phyloP scores from a whole-genome alignment of 2,888 invertebrate species.

The Mimachlamys varia region DNA sequence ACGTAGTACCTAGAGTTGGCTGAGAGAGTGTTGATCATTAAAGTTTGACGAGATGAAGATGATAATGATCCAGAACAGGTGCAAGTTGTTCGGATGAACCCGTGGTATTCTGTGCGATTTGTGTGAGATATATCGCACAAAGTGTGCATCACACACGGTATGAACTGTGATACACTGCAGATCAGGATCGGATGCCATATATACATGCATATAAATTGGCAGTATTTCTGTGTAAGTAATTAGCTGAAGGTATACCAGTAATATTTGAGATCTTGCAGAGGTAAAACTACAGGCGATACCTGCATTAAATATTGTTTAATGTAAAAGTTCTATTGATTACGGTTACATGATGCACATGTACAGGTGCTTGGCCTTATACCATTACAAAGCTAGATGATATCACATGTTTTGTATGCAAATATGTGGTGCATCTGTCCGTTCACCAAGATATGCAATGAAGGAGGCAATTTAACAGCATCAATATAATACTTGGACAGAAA shows the following conservation, averaged over 20 bases:
- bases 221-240: neutral
- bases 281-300: neutral
- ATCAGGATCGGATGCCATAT: neutral
- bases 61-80: neutral
- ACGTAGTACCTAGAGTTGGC: neutral
- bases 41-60: neutral
- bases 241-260: neutral
- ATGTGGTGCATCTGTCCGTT: neutral
- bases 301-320: neutral
- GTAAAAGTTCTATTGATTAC: neutral
- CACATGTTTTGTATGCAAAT: neutral
- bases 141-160: neutral
- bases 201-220: no score
- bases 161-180: neutral
- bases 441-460: neutral
- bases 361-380: neutral
- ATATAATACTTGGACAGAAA: neutral
- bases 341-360: neutral
- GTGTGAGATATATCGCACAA: neutral
- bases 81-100: neutral
- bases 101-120: no score
- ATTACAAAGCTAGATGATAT: neutral
- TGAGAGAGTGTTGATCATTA: neutral
- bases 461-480: neutral
- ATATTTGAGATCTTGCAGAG: neutral